Conservation (phyloP, 2,113 vertebrate genomes). For the Corydoras maculifer region DNA sequence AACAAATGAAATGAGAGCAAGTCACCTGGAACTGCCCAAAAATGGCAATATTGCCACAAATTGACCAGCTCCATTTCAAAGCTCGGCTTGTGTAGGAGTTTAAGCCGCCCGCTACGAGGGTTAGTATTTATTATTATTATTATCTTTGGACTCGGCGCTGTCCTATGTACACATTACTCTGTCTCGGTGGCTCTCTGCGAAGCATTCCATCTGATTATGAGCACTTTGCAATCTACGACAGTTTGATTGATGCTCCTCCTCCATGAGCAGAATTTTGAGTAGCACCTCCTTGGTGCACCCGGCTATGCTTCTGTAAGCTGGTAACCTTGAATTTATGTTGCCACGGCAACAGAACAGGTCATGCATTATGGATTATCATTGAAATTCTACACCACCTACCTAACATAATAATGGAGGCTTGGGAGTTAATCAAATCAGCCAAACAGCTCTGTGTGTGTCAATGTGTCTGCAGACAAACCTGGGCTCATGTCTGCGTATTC, state of each 20-base stretch:
- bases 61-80: constrained; percentile 42
- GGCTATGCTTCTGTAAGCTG: constrained; percentile 81
- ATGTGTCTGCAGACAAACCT: constrained; percentile 12
- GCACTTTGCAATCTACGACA: constrained; percentile 75
- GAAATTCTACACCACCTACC: constrained; percentile 94
- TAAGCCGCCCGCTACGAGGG: constrained; percentile 1
- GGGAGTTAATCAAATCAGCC: constrained; percentile 94
- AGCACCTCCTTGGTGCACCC: constrained; percentile 78
- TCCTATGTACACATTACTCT: constrained; percentile 13
- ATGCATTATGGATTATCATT: constrained; percentile 97
- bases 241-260: constrained; percentile 79
- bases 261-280: constrained; percentile 85
- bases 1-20: constrained; percentile 42
- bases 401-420: constrained; percentile 84
- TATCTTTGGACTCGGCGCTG: background rate
- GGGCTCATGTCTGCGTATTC: constrained; percentile 21
- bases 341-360: constrained; percentile 83
- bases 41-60: constrained; percentile 41
- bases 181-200: constrained; percentile 59
- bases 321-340: constrained; percentile 97
- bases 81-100: constrained; percentile 13
- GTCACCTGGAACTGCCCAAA: constrained; percentile 39
- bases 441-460: constrained; percentile 61
- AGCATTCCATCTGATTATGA: constrained; percentile 77
- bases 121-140: constrained; percentile 5